phyloP scores from a whole-genome alignment of 2,113 vertebrate species.

The Sterna hirundo region DNA sequence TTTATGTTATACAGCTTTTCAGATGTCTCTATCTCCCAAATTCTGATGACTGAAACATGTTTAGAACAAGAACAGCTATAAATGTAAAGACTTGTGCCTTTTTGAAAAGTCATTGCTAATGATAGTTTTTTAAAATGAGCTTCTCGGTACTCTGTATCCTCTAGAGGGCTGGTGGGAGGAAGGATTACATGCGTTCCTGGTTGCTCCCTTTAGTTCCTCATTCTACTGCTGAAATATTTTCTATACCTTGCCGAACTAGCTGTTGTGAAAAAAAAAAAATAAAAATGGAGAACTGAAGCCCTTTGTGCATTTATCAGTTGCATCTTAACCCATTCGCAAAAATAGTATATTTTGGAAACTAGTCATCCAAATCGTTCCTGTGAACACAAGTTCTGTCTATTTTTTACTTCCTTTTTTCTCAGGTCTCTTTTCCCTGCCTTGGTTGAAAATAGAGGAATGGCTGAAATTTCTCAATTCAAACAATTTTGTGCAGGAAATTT shows the following conservation, averaged over 20 bases:
- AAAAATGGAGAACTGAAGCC: neutral
- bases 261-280: neutral
- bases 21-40: neutral
- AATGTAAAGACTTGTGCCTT: neutral
- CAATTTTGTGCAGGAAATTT: neutral
- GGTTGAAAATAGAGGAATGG: neutral
- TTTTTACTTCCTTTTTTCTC: neutral
- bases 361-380: neutral
- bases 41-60: neutral
- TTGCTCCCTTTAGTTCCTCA: neutral
- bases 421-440: neutral
- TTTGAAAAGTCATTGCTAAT: slow-evolving; percentile 42
- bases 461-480: neutral
- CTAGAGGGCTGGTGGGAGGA: neutral
- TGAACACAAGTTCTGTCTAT: neutral
- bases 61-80: slow-evolving; percentile 34
- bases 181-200: neutral
- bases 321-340: neutral
- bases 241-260: neutral
- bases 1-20: neutral
- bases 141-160: neutral
- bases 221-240: neutral
- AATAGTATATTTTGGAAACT: neutral
- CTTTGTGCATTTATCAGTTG: neutral
- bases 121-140: slow-evolving; percentile 5